A percentile compares a stretch with the other conserved stretches of the same genome.
phyloP scores from a whole-genome alignment of 2,888 invertebrate genomes.

The Spatulosminthurus flaviceps region DNA sequence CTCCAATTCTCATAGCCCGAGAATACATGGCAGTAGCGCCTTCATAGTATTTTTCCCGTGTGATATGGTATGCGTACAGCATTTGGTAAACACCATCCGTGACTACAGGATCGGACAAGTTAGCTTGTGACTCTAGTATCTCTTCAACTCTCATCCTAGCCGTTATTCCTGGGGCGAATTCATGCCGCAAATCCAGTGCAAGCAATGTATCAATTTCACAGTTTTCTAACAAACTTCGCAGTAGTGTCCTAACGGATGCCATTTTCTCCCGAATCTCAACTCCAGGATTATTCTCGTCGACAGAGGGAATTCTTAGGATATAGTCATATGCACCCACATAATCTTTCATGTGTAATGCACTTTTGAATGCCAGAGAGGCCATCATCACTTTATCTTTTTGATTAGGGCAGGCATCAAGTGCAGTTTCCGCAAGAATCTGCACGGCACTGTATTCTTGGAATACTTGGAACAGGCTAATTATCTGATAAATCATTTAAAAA shows the following conservation, averaged over 20 bases:
- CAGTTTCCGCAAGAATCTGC: conserved; percentile 56
- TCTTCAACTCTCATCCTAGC: conserved; percentile 60
- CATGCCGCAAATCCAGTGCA: conserved; percentile 52
- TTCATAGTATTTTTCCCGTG: conserved; percentile 59
- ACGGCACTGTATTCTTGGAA: conserved; percentile 55
- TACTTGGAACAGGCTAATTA: conserved; percentile 61
- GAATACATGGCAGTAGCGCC: conserved; percentile 60
- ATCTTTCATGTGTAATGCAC: conserved; percentile 57
- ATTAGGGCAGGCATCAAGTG: conserved; percentile 48
- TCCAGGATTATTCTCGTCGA: conserved; percentile 35
- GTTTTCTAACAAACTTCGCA: conserved; percentile 54
- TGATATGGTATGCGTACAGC: conserved; percentile 60
- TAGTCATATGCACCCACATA: conserved; percentile 58
- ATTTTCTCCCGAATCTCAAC: conserved; percentile 57
- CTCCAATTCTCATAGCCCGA: conserved; percentile 59
- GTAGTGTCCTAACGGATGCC: conserved; percentile 59
- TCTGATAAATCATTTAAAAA: too few species aligned
- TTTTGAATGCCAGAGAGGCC: conserved; percentile 62
- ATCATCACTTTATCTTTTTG: conserved; percentile 55
- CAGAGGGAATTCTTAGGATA: conserved; percentile 50
- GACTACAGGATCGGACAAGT: conserved; percentile 59
- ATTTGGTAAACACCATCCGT: conserved; percentile 61
- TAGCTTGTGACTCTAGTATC: conserved; percentile 60
- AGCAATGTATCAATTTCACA: conserved; percentile 59
- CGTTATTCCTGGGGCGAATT: conserved; percentile 51